These are phyloP conservation scores for Argyrosomus japonicus DNA, from an alignment of 2,113 vertebrate species.

Conservation along the genomic window DNA sequence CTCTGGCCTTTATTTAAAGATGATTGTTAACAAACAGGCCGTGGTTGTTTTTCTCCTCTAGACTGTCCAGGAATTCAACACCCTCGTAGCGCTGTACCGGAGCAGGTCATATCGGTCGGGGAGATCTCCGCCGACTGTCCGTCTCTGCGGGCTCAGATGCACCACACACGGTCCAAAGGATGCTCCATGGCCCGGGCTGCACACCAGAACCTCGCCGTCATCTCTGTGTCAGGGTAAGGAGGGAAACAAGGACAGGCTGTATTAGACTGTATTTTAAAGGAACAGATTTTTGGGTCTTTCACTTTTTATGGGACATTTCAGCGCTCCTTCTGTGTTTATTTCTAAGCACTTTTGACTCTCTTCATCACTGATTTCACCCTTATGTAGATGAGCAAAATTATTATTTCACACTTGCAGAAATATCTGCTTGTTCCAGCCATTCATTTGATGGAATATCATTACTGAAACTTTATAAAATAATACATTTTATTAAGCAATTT, in stretches of 20 bases:
- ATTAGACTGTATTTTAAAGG: neutral
- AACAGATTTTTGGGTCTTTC: neutral
- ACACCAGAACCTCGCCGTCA: conserved; percentile 92
- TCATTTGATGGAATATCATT: neutral
- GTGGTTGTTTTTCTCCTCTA: conserved; percentile 53
- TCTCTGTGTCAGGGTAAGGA: conserved; percentile 89
- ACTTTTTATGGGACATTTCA: neutral
- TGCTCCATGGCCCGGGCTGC: conserved; percentile 93
- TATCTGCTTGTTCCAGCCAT: neutral
- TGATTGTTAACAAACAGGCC: neutral
- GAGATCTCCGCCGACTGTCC: conserved; percentile 91
- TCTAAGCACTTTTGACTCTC: neutral
- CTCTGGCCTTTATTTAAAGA: neutral
- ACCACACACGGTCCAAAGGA: conserved; percentile 91
- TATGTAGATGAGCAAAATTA: too few relatives aligned
- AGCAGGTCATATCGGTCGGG: conserved; percentile 96
- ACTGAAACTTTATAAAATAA: neutral
- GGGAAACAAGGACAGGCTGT: neutral
- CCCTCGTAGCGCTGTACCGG: conserved; percentile 95
- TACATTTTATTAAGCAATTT: neutral
- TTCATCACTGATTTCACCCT: neutral
- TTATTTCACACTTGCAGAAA: too few relatives aligned
- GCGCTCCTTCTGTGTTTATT: neutral
- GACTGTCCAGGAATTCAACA: conserved; percentile 98
- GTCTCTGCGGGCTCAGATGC: conserved; percentile 91